These are phyloP conservation scores for Temnothorax unifasciatus DNA, from an alignment of 2,888 invertebrate genomes.

Conservation along the genomic window DNA sequence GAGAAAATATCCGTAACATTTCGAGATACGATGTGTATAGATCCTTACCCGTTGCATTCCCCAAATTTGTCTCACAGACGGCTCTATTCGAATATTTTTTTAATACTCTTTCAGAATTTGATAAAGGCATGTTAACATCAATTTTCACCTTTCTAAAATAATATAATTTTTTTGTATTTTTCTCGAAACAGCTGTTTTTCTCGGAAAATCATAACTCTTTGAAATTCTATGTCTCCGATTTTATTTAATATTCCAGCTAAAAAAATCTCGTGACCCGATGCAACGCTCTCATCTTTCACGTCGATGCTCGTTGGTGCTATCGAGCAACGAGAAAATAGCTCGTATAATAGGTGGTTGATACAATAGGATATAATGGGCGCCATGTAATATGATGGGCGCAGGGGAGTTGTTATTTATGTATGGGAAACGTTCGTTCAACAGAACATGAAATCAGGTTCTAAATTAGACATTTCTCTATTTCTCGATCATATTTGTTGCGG, in stretches of 20 bases:
- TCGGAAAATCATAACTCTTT: no score
- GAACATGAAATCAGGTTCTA: constrained; percentile 62
- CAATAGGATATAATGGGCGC: constrained; percentile 65
- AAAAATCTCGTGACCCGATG: not conserved
- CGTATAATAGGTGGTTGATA: constrained; percentile 60
- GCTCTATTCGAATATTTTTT: no score
- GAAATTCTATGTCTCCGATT: not conserved
- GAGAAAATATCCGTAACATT: no score
- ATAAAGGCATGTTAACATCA: no score
- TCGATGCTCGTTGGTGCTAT: constrained; percentile 11
- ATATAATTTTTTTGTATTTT: no score
- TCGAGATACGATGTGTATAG: no score
- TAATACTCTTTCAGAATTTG: no score
- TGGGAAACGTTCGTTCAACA: constrained; percentile 64
- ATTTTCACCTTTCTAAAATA: no score
- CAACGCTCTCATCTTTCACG: constrained; percentile 26
- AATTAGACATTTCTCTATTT: constrained; percentile 53
- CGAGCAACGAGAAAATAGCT: constrained; percentile 49
- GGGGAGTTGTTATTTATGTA: constrained; percentile 72
- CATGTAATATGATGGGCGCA: constrained; percentile 62
- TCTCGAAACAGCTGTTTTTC: no score
- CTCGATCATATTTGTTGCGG: constrained; percentile 7
- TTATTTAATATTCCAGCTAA: not conserved
- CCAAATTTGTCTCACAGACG: no score
- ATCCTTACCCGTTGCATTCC: no score